Percentiles rank a stretch among this genome's conserved stretches.
Evolutionary conservation across 2,797 vertebrate species (phyloP).

Genomic region (Buphagus erythrorhynchus): DNA sequence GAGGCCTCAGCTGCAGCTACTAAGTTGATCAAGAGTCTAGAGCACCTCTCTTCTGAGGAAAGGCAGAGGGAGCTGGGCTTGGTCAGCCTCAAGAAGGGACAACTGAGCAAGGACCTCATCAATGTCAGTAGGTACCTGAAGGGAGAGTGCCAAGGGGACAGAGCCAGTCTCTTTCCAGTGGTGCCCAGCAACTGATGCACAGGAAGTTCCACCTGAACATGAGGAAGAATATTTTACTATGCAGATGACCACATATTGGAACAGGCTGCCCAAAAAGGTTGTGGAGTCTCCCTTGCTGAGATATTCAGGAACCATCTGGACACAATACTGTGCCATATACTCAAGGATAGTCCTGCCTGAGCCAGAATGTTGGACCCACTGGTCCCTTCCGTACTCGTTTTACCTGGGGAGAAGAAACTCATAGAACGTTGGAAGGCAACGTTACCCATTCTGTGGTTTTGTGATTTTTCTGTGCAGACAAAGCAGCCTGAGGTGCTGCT

Average conservation of each 20-base stretch:
- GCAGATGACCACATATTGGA: not conserved
- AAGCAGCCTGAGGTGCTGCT: not conserved
- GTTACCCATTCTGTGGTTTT: not conserved
- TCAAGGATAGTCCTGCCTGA: not conserved
- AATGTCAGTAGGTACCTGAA: not conserved
- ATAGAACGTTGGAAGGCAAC: too few species aligned
- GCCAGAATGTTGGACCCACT: not conserved
- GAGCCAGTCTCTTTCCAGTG: not conserved
- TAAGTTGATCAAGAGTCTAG: not conserved
- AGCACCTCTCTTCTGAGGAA: not conserved
- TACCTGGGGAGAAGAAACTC: too few species aligned
- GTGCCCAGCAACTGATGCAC: too few species aligned
- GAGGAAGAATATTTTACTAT: not conserved
- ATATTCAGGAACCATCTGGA: fast-evolving
- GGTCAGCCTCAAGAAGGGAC: not conserved
- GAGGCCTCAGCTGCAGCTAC: not conserved
- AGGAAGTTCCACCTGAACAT: not conserved
- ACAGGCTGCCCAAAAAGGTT: not conserved
- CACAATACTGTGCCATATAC: not conserved
- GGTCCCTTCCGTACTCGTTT: not conserved
- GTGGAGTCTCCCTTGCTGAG: not conserved
- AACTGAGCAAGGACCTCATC: fast-evolving
- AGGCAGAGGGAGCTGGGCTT: not conserved
- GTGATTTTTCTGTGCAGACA: not conserved
- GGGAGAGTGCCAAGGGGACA: not conserved